Base-by-base conservation (phyloP, 2,888 invertebrate genomes). In the Hetaerina titia region DNA sequence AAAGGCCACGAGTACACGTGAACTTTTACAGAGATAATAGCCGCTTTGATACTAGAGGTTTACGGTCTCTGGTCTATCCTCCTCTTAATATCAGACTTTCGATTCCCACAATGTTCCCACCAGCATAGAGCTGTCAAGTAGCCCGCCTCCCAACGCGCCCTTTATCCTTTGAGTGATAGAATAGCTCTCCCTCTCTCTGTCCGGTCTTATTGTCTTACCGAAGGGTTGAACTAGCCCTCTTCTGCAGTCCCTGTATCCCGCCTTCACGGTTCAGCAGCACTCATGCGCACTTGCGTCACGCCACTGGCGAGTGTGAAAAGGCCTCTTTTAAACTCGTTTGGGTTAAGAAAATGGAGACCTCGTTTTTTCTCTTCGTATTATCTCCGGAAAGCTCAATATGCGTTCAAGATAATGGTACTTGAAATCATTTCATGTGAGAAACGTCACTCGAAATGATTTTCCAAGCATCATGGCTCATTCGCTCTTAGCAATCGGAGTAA, bases 231-330 rank as follows among this genome's bases (percentile, higher is more conserved):
- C n/a, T 69, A 69, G 69, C 8, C 17, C 60, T 60, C 31, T 81
- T 31, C 81, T 31, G 31, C 2, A 45, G 45, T 45, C 45, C 45
- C 45, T 45, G 45, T 45, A 45, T 45, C 45, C 45, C 45, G 45
- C 31, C 25, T 81, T 81, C 81, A 81, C 81, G n/a, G 69, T n/a
- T 69, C 69, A 69, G 25, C 31, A 81, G 81, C 81, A 81, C 81
- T 81, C 31, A 31, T 25, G 9, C 5, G 69, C 8, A 31, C 31
- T 31, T 11, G 7, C 81, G 81, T 31, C 81, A 81, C 81, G n/a
- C 69, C 19, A n/a, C n/a, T 31, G 31, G 25, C 2, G 81, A 81
- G 81, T 25, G 19, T 81, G 81, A 81, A 81, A 81, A 15, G 81
- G 31, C 22, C 25, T 31, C 13, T 31, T 8, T 81, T 31, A 81